Evolutionary conservation across 2,113 vertebrate species (phyloP), one percentile per base, ranked within the genome.

Genomic region (Turdus rufiventris): DNA sequence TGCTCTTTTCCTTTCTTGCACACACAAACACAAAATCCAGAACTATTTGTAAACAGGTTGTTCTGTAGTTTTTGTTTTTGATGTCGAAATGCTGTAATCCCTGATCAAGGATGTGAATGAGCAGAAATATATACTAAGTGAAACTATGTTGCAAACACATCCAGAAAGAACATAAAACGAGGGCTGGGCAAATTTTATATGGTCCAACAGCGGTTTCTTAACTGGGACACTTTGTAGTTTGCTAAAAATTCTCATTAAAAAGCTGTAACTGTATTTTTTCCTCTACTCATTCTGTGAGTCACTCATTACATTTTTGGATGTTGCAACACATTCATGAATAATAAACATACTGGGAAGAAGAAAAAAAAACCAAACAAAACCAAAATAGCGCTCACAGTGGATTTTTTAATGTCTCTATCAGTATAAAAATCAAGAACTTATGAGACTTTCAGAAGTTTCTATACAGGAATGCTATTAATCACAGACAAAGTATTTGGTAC

Each of bases 301-400:
- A 90, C 45, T 85, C 63, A 85, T 73, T 95, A 93, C 63, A 65
- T 57, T 88, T 96, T 14, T 71, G 56, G 67, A 93, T 86, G 67
- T 91, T 78, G 91, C 93, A 96, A 96, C 43, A 90, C 40, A 83
- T 76, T 86, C 23, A 91, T 73, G 76, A 94, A 96, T 91, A 97
- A 94, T 74, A 93, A 94, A 83, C 43, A 84, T 45, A 58, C 28
- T 71, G 61, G 51, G 57, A 91, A 88, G 34, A 72, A 53, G 45
- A 14, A 40, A 51, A 68, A 74, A 91, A 89, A 18, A 14, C 11
- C 3, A 20, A 8, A 43, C 38, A 47, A 48, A 53, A 31, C 10
- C 51, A 53, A 74, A 83, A 66, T 14, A 79, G 26, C 9, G 29
- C 73, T 81, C 88, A 85, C 51, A 48, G 26, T 43, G 56, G 34